These are phyloP conservation scores for Pogoniulus pusillus DNA, from an alignment of 2,797 vertebrate genomes.

Conservation along the genomic window DNA sequence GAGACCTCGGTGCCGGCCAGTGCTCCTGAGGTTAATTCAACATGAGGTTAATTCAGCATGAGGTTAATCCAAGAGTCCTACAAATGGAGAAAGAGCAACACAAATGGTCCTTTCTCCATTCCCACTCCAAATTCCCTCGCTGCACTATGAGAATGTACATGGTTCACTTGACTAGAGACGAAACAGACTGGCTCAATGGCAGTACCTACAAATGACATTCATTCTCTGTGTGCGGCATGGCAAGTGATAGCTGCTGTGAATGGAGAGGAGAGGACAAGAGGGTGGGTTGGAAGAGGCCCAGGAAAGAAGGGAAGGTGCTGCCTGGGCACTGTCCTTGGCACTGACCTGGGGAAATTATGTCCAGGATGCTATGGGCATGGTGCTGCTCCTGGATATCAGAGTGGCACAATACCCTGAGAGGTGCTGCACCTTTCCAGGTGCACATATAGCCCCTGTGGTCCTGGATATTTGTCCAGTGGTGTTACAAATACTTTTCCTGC, in stretches of 20 bases:
- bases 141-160: not conserved
- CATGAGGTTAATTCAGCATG: fast-evolving
- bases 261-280: not conserved
- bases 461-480: not conserved
- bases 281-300: not conserved
- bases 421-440: not conserved
- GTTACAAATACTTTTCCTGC: not conserved
- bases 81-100: not conserved
- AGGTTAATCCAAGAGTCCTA: not conserved
- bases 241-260: fast-evolving
- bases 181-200: not conserved
- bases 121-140: not conserved
- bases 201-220: not conserved
- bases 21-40: not conserved
- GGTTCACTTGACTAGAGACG: not conserved
- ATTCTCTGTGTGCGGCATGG: fast-evolving
- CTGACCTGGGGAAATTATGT: not conserved
- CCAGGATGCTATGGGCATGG: not conserved
- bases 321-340: not conserved
- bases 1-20: not conserved
- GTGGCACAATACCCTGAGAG: not conserved
- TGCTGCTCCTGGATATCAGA: not conserved
- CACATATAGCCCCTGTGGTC: not conserved
- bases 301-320: not conserved
- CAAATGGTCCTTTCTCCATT: not conserved